Base-by-base conservation (phyloP, 2,888 invertebrate genomes). In the Hirtodrosophila histrioides region DNA sequence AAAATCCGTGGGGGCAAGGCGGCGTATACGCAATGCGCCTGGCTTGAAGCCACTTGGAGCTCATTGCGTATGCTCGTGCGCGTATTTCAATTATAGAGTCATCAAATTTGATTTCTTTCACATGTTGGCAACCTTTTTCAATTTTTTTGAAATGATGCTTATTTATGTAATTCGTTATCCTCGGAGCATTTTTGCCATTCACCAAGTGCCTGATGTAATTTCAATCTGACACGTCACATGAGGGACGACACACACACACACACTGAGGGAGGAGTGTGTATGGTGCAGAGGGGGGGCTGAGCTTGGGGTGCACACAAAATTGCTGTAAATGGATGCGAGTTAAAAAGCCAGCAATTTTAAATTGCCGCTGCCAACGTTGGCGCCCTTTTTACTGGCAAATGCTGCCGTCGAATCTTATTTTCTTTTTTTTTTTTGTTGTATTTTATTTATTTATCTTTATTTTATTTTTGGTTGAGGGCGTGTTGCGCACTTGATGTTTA, bases 311-410 rank as follows among this genome's bases (percentile, higher is more conserved):
- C 75, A 75, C 75, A 44, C 70, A 65, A 83, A 88, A 87, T 79
- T 88, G 79, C 88, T 82, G 83, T 87, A 88, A 84, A 84, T 88
- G 88, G 83, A 84, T 88, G 71, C 83, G 79, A 88, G 84, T 86
- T 88, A 84, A 84, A 84, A 84, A 86, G 86, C 77, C 86, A 82
- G 83, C 79, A 78, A 85, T 85, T 85, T 87, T 76, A 83, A 87
- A 87, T 87, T 87, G 88, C 78, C 68, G 62, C 75, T 70, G 78
- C 75, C 69, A 67, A 78, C 69, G 69, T 44, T 50, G 68, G 65
- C 60, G 72, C 65, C 65, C 77, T 53, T 66, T 53, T 44, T 43
- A 50, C 41, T 35, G 31, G 46, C 45, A 43, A 29, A n/a, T 57
- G 54, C 57, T 23, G 58, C 33, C 40, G 44, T 53, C 45, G 49